phyloP scores from a whole-genome alignment of 2,797 vertebrate genomes.

The Cynodonichthys magdalenae region DNA sequence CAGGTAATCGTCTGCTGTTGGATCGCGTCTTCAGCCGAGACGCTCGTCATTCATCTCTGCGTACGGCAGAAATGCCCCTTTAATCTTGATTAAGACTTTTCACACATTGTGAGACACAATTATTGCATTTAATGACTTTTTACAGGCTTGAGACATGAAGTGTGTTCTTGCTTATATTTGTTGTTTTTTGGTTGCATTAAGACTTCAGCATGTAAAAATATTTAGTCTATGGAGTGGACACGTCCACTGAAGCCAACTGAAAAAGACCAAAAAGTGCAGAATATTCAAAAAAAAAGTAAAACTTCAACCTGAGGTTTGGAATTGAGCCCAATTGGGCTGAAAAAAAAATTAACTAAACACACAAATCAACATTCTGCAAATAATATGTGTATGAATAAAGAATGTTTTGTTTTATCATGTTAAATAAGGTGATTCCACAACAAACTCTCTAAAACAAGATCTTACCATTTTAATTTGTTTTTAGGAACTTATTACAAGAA shows the following conservation, averaged over 20 bases:
- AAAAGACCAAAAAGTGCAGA: not conserved
- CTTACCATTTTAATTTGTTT: too few relatives aligned
- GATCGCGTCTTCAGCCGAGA: slow-evolving; percentile 50
- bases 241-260: not conserved
- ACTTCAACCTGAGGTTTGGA: not conserved
- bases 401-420: not conserved
- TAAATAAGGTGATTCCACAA: not conserved
- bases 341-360: not conserved
- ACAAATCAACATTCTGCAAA: too few relatives aligned
- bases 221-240: not conserved
- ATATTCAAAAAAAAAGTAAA: not conserved
- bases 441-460: not conserved
- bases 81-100: slow-evolving; percentile 67
- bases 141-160: slow-evolving; percentile 4
- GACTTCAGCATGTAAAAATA: not conserved
- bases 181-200: not conserved
- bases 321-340: not conserved
- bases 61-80: slow-evolving; percentile 53
- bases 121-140: slow-evolving; percentile 22
- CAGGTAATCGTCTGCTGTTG: slow-evolving; percentile 74
- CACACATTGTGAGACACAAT: slow-evolving; percentile 25
- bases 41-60: slow-evolving; percentile 61
- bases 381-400: too few relatives aligned
- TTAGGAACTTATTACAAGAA: too few relatives aligned
- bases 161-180: not conserved